Conservation (phyloP, 2,113 vertebrate species). For the Oxyura jamaicensis region DNA sequence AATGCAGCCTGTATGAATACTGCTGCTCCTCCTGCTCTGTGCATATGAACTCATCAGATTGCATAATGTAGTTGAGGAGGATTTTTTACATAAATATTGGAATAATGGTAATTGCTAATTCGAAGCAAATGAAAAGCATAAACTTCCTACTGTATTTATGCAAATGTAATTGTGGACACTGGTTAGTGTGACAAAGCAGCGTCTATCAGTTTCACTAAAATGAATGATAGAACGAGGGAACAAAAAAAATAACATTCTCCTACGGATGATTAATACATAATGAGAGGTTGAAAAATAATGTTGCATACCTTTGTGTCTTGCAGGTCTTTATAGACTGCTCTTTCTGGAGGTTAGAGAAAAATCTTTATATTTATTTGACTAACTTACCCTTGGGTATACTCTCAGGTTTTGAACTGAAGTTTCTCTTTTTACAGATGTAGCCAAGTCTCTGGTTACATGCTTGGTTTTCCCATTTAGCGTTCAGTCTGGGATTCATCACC, state of each 20-base stretch:
- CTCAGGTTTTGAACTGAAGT: conserved; percentile 63
- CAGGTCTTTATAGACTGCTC: neutral
- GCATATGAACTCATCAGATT: neutral
- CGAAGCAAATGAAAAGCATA: neutral
- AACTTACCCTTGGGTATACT: conserved; percentile 68
- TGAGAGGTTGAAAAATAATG: neutral
- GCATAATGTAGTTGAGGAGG: neutral
- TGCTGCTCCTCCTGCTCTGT: neutral
- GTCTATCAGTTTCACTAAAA: neutral
- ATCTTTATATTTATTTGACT: neutral
- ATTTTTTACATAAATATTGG: neutral
- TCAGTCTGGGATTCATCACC: conserved; percentile 82
- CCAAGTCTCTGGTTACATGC: conserved; percentile 85
- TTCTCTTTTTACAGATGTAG: conserved; percentile 89
- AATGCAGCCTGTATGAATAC: neutral
- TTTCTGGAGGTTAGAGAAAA: neutral
- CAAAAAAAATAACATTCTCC: neutral
- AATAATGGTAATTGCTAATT: neutral
- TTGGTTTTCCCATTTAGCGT: conserved; percentile 88
- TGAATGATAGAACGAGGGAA: neutral
- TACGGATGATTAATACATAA: neutral
- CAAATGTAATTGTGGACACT: neutral
- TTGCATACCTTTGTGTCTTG: neutral
- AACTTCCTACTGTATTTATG: neutral
- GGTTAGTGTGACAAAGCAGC: neutral